Evolutionary conservation across 2,797 vertebrate genomes (phyloP).

Genomic region (Sylvia borin): DNA sequence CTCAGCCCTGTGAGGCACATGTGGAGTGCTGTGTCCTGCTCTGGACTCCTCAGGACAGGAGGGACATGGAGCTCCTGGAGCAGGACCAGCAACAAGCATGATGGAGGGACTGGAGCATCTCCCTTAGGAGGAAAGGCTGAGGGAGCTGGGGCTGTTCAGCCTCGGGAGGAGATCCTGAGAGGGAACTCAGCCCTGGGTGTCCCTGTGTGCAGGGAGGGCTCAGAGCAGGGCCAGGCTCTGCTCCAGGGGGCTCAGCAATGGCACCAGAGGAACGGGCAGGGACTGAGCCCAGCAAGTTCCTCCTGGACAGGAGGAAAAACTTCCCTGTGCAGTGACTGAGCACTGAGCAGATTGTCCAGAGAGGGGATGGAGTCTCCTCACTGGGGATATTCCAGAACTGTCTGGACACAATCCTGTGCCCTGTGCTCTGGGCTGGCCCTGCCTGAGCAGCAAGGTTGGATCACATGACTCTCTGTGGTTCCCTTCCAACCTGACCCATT

Average conservation of each 20-base stretch:
- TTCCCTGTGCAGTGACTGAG: not conserved
- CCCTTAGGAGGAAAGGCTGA: fast-evolving
- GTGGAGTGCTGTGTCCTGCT: not conserved
- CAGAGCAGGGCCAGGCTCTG: not conserved
- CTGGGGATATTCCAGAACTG: not conserved
- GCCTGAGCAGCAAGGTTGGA: not conserved
- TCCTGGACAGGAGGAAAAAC: not conserved
- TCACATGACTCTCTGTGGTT: not conserved
- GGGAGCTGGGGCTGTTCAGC: not conserved
- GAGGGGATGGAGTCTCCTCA: not conserved
- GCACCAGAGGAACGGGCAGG: not conserved
- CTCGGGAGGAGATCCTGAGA: not conserved
- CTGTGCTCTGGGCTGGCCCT: not conserved
- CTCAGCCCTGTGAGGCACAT: not conserved
- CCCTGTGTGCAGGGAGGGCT: not conserved
- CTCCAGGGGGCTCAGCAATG: not conserved
- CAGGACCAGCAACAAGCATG: fast-evolving
- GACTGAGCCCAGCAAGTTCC: not conserved
- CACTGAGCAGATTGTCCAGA: not conserved
- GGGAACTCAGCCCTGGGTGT: not conserved
- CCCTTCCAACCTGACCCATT: not conserved
- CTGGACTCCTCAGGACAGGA: not conserved
- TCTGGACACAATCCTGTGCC: not conserved
- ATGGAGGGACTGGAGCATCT: not conserved
- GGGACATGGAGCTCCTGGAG: not conserved